Evolutionary conservation across 2,888 invertebrate species (phyloP), one percentile per base, ranked within the genome.

Genomic region (Papilio demoleus): DNA sequence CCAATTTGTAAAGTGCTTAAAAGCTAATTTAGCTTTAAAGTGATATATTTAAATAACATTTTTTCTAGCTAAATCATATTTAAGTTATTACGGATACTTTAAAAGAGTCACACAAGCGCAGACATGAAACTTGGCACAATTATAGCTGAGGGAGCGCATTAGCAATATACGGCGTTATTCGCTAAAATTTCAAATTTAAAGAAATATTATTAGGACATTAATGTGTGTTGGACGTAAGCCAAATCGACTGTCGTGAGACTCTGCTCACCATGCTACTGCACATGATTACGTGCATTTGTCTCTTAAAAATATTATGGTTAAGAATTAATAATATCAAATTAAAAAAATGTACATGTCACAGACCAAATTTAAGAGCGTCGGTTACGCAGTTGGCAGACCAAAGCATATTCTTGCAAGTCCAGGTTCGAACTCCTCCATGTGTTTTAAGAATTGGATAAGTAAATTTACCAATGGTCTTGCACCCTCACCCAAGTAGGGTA

Each of bases 161-260:
- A 81, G 81, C 81, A 76, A 77, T 74, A 70, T 78, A 76, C 72
- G 70, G 62, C 63, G 71, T 74, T 74, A 77, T 74, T 77, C 71
- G 75, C 71, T 72, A 79, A 81, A 82, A 80, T 85, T 87, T 85
- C 79, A 81, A 85, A 85, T 79, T 83, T 83, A 81, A 79, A 81
- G 76, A 84, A 84, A 86, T 86, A 87, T 85, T 79, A 80, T 79
- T 77, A 76, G 78, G 79, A 79, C 81, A 80, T 81, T 87, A 87
- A 88, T 88, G 85, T 79, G 68, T 60, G 70, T 82, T 90, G 90
- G 89, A 77, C 65, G 31, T 53, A 14, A 47, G 86, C 88, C 89
- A 89, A 87, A 84, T 85, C 79, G 73, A 68, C 70, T 67, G 61
- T 64, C 65, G 68, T 68, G 70, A 70, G 70, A 34, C 70, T 69